Conservation (phyloP, 2,888 invertebrate species). For the Ophion slaviceki region DNA sequence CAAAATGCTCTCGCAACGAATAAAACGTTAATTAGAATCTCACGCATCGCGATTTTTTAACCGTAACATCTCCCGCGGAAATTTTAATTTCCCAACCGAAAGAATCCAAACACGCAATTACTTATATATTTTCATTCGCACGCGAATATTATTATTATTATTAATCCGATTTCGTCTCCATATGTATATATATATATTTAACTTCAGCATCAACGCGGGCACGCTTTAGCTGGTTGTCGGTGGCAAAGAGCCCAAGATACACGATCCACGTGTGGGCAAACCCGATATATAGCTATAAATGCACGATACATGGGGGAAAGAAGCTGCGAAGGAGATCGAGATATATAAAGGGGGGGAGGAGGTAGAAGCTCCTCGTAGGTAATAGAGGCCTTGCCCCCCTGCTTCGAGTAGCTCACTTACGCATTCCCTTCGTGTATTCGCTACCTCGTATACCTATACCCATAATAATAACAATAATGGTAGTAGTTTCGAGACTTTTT, state of each 20-base stretch:
- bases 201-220: conserved; percentile 1
- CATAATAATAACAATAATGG: conserved; percentile 3
- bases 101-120: too few species aligned
- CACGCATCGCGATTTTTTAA: too few species aligned
- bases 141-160: too few species aligned
- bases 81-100: too few species aligned
- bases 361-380: conserved; percentile 60
- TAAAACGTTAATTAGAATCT: too few species aligned
- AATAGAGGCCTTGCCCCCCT: conserved; percentile 71
- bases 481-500: background rate
- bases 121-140: too few species aligned
- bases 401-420: conserved; percentile 69
- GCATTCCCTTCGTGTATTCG: conserved; percentile 51
- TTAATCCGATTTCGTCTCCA: too few species aligned
- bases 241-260: conserved; percentile 53
- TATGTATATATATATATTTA: background rate
- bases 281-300: conserved; percentile 26
- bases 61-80: too few species aligned
- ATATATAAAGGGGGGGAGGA: conserved; percentile 23
- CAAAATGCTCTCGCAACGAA: too few species aligned
- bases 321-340: conserved; percentile 58
- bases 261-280: conserved; percentile 64
- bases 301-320: conserved; percentile 17
- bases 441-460: conserved; percentile 23
- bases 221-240: conserved; percentile 41